Percentiles rank a stretch among this genome's conserved stretches.
These are phyloP conservation scores for Bradypus variegatus DNA, from an alignment of 2,797 vertebrate species.

Conservation along the genomic window DNA sequence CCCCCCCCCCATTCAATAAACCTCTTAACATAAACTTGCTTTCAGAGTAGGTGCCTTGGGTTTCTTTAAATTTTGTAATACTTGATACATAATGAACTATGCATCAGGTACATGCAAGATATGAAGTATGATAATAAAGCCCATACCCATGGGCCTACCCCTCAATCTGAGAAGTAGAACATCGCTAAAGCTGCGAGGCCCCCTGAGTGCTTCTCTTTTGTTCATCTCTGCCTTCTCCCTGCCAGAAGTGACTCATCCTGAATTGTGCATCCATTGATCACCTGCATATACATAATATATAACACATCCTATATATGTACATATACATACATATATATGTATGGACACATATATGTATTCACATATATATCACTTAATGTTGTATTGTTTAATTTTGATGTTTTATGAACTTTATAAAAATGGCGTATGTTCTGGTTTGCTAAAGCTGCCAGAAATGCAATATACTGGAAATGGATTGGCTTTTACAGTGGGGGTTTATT, in stretches of 20 bases:
- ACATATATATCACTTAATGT: not conserved
- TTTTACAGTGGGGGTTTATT: no score
- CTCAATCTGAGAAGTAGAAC: not conserved
- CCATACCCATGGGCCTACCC: not conserved
- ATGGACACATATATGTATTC: not conserved
- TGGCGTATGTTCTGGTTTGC: not conserved
- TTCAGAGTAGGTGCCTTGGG: not conserved
- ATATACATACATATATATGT: not conserved
- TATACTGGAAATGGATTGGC: no score
- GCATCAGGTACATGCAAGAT: not conserved
- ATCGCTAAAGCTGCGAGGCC: not conserved
- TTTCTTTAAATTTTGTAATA: conserved; percentile 47
- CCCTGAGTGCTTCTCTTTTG: not conserved
- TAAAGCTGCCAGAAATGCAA: no score
- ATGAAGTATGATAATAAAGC: conserved; percentile 12
- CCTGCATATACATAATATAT: not conserved
- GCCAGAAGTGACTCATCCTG: not conserved
- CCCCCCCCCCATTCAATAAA: not conserved
- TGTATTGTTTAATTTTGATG: not conserved
- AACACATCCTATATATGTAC: not conserved
- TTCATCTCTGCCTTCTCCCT: not conserved
- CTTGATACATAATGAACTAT: conserved; percentile 22
- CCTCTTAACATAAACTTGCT: conserved; percentile 13
- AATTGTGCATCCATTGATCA: not conserved
- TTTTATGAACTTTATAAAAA: not conserved